These are phyloP conservation scores for Callinectes sapidus DNA, from an alignment of 2,888 invertebrate species.

Conservation along the genomic window DNA sequence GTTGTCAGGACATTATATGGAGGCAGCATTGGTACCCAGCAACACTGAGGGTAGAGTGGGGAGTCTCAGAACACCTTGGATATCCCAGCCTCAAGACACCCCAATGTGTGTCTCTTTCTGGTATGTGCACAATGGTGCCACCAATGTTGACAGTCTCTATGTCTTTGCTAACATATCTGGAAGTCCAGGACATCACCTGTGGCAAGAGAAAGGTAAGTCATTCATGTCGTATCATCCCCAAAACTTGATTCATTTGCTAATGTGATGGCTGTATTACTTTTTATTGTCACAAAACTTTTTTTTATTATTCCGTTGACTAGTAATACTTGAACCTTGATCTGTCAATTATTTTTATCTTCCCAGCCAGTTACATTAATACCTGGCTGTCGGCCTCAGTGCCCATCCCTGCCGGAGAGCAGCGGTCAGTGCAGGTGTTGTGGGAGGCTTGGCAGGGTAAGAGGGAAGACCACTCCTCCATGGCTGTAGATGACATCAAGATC, in stretches of 20 bases:
- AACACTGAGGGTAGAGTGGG: constrained; percentile 50
- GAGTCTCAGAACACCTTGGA: constrained; percentile 5
- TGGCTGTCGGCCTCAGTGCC: constrained; percentile 62
- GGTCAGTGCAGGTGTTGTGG: constrained; percentile 38
- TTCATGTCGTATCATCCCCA: neutral
- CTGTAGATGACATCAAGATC: constrained; percentile 52
- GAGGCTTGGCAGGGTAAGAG: constrained; percentile 47
- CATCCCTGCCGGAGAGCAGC: neutral
- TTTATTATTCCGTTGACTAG: neutral
- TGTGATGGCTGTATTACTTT: neutral
- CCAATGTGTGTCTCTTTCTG: constrained; percentile 52
- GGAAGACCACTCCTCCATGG: constrained; percentile 42
- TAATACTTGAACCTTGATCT: neutral
- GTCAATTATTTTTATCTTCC: neutral
- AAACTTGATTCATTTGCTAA: neutral
- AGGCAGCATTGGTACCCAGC: constrained; percentile 42
- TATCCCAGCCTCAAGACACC: neutral
- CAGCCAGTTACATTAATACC: constrained; percentile 51
- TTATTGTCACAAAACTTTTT: neutral
- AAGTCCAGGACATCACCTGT: neutral
- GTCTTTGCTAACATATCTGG: constrained; percentile 44
- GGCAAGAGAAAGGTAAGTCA: constrained; percentile 54
- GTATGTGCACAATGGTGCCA: constrained; percentile 59
- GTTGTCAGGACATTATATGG: constrained; percentile 61
- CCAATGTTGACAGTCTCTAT: constrained; percentile 48